Evolutionary conservation across 2,113 vertebrate genomes (phyloP).

Genomic region (Suncus etruscus): DNA sequence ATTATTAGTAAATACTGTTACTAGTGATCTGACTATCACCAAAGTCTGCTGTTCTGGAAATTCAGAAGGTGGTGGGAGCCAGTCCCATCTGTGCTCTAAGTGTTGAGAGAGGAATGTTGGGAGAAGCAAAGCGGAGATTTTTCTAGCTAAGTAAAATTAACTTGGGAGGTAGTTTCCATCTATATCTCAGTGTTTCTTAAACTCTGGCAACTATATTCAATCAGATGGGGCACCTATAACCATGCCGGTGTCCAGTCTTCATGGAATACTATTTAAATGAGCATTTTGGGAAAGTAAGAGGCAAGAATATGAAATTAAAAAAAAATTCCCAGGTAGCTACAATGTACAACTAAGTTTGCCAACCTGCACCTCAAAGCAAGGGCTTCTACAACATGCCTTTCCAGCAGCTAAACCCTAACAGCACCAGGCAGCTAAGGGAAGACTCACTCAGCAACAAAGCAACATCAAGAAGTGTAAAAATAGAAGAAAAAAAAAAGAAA

Average conservation of each 20-base stretch:
- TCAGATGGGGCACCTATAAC: slow-evolving; percentile 29
- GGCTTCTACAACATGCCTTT: neutral
- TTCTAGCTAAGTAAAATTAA: slow-evolving; percentile 41
- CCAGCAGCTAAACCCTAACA: neutral
- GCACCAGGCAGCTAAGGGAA: slow-evolving; percentile 23
- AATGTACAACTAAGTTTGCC: neutral
- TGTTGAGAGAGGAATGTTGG: slow-evolving; percentile 38
- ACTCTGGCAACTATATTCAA: neutral
- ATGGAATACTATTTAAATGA: slow-evolving; percentile 13
- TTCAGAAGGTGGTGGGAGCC: neutral
- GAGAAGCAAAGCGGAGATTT: slow-evolving; percentile 50
- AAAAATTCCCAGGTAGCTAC: neutral
- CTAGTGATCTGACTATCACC: slow-evolving; percentile 36
- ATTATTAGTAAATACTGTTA: slow-evolving; percentile 54
- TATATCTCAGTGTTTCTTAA: slow-evolving; percentile 31
- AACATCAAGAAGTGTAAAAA: slow-evolving; percentile 6
- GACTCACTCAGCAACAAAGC: neutral
- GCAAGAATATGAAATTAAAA: neutral
- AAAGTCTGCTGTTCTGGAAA: neutral
- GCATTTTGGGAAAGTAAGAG: neutral
- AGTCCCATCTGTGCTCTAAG: neutral
- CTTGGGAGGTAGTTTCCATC: neutral
- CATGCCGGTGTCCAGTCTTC: neutral
- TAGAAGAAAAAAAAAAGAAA: too few relatives aligned
- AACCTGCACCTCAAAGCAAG: neutral